Evolutionary conservation across 1,140 invertebrate genomes (phyloP), one percentile per base, ranked within the genome.

Genomic region (Melitaea cinxia): DNA sequence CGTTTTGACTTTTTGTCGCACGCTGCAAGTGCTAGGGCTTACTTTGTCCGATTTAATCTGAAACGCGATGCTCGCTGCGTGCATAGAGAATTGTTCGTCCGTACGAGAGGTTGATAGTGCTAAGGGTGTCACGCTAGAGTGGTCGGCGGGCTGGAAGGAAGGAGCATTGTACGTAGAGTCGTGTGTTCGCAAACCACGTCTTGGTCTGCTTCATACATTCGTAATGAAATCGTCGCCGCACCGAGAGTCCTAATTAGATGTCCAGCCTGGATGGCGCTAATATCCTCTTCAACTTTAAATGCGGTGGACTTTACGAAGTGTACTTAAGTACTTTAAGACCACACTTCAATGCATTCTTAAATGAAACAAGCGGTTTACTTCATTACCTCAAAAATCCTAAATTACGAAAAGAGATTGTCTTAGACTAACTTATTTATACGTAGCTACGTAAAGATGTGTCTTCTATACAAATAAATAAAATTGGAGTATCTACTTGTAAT

Each of bases 1-100:
- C 88, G 88, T 90, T 85, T 82, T 65, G 80, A 83, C 83, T 90
- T 90, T 90, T 90, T 90, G 88, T 77, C 72, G 78, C 68, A 59
- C 80, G 70, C 56, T 83, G 80, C 83, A 88, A 87, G 81, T 83
- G 83, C 83, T 81, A 75, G 75, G 75, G 78, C 68, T 65, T 60
- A 72, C 69, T 67, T 72, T 60, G 77, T 14, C 88, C 77, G 79
- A 28, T 59, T 23, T 80, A 79, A 33, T 42, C 75, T 71, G 86
- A 78, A 35, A 78, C 65, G 14, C 73, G 65, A 24, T 49, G 55
- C 57, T 75, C 70, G 61, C 58, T 58, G 62, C 19, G 49, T 65
- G 19, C 33, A 37, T 59, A 63, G 55, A 53, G 33, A 12, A 24
- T 47, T n/a, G 42, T 47, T 23, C 17, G 61, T 5, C 10, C 30